Percentiles rank a stretch among this genome's conserved stretches.
phyloP scores from a whole-genome alignment of 2,797 vertebrate genomes.

The Graptemys geographica region DNA sequence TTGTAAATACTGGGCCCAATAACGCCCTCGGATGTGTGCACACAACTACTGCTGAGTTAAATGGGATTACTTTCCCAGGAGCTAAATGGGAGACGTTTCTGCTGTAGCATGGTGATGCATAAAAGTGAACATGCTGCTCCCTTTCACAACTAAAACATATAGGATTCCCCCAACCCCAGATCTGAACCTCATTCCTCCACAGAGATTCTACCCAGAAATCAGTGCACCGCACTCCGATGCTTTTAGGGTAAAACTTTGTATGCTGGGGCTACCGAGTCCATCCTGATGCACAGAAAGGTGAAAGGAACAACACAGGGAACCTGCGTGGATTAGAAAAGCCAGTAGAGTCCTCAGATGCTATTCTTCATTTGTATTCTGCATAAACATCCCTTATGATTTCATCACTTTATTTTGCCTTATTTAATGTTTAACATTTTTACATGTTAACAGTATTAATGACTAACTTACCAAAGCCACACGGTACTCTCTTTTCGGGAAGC shows the following conservation, averaged over 20 bases:
- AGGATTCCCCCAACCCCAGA: background rate
- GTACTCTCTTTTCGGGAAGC: background rate
- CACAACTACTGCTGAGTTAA: background rate
- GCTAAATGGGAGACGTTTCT: background rate
- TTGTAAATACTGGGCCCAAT: background rate
- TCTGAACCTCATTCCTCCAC: background rate
- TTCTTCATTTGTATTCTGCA: background rate
- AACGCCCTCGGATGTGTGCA: background rate
- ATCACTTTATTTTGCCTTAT: background rate
- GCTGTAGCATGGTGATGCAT: background rate
- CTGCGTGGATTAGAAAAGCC: background rate
- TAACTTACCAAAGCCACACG: background rate
- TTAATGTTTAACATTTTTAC: background rate
- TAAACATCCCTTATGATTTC: background rate
- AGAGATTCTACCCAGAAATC: background rate
- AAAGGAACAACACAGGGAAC: background rate
- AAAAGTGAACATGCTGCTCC: background rate
- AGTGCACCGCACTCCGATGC: background rate
- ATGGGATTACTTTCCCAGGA: background rate
- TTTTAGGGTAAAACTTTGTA: background rate
- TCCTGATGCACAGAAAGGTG: background rate
- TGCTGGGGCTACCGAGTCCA: background rate
- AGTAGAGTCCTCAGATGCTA: too few species aligned
- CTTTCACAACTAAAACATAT: background rate
- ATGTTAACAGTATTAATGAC: background rate